Evolutionary conservation across 2,888 invertebrate species (phyloP), one percentile per base, ranked within the genome.

Genomic region (Pterostichus madidus): DNA sequence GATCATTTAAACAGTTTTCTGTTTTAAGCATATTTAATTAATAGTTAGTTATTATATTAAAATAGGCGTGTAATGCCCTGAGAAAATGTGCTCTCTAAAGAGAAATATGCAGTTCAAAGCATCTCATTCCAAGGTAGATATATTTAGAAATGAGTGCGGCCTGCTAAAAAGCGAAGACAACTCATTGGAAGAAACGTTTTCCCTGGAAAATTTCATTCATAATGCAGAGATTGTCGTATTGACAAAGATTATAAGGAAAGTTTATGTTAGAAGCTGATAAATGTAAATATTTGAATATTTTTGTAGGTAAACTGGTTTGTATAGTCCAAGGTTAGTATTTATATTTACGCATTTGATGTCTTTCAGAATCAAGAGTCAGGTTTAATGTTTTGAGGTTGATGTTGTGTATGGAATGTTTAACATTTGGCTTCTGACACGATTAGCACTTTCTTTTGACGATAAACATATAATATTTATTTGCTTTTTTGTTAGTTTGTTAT

Each of bases 61-160:
- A 77, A 56, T 35, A 56, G 56, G 76, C 56, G 32, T 77, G 56
- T 56, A 61, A 68, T 68, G 71, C 8, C 71, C 44, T 32, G 35
- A 59, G 56, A 80, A 80, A 49, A 80, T 32, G 49, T 10, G 49
- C 53, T 71, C 31, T 53, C 71, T 52, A 80, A 80, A 73, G 71
- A 80, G 80, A 73, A 71, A 71, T 71, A 80, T 73, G 52, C 64
- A 68, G 56, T 71, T 13, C 15, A 49, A 64, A 64, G 61, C 53
- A 52, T 80, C 71, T 73, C 80, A 75, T 81, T 59, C 81, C 81
- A 75, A 81, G 61, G 59, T 75, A 61, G 59, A 46, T 81, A 81
- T 75, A 81, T 81, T 81, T 81, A 81, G 81, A 81, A 81, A 75
- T 59, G 73, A 81, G 75, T 81, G 31, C 75, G 61, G 81, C 39